Evolutionary conservation across 37 sponge, comb jelly and placozoan species (phyloP).

Genomic region (Diacarnus erythraeanus): DNA sequence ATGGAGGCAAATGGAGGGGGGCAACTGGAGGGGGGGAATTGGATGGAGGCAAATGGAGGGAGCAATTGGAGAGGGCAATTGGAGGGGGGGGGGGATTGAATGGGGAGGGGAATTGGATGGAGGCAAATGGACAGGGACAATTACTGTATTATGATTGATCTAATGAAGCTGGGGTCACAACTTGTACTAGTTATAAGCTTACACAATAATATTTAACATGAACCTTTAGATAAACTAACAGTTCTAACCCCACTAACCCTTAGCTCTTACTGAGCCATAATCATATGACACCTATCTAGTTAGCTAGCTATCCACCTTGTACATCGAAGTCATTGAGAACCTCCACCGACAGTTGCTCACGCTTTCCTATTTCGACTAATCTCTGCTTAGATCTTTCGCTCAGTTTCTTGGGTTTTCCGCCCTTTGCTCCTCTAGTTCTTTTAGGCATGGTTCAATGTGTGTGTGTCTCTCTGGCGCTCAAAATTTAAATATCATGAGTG

Average conservation of each 20-base stretch:
- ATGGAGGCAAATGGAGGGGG: neutral
- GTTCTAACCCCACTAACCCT: no score
- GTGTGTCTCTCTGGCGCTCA: no score
- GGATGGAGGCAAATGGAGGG: neutral
- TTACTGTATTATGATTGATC: no score
- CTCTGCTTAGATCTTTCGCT: neutral
- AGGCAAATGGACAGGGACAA: neutral
- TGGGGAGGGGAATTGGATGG: neutral
- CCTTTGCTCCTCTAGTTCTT: slow-evolving; percentile 4
- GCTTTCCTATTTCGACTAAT: slow-evolving; percentile 2
- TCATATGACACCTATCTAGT: no score
- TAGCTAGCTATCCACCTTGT: neutral
- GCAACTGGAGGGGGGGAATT: neutral
- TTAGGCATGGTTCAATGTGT: slow-evolving; percentile 6
- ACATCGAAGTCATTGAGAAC: slow-evolving; percentile 8
- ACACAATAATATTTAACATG: no score
- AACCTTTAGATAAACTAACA: no score
- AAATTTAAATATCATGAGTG: no score
- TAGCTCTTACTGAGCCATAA: no score
- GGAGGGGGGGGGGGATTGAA: neutral
- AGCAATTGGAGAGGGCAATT: neutral
- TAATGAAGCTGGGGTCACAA: no score
- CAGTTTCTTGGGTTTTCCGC: neutral
- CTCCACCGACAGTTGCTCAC: neutral
- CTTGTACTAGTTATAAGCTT: no score